These are phyloP conservation scores for Petrophora chlorosata DNA, from an alignment of 2,888 invertebrate genomes.

Conservation along the genomic window DNA sequence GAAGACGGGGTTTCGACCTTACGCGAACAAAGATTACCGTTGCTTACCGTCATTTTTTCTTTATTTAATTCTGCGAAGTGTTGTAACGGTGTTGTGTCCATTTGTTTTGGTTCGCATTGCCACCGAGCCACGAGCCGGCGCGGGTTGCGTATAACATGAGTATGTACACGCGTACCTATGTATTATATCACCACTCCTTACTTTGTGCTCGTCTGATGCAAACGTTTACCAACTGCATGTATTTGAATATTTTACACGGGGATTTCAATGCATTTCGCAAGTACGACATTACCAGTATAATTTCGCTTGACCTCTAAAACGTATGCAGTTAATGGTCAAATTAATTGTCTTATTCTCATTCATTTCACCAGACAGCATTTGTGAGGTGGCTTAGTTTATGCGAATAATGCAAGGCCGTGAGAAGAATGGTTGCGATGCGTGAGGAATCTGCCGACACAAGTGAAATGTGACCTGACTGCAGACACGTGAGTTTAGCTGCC, in stretches of 20 bases:
- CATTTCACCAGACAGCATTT: constrained; percentile 33
- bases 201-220: constrained; percentile 34
- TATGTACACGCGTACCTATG: constrained; percentile 38
- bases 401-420: constrained; percentile 51
- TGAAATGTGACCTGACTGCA: constrained; percentile 47
- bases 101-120: constrained; percentile 75
- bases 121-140: constrained; percentile 36
- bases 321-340: constrained; percentile 32
- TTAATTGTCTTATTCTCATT: constrained; percentile 35
- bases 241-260: constrained; percentile 29
- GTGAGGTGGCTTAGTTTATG: constrained; percentile 34
- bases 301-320: constrained; percentile 35
- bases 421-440: constrained; percentile 44
- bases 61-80: constrained; percentile 78
- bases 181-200: constrained; percentile 48
- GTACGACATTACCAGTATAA: constrained; percentile 25
- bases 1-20: constrained; percentile 62
- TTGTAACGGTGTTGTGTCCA: constrained; percentile 77
- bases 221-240: constrained; percentile 30
- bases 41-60: constrained; percentile 69
- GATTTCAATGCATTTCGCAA: constrained; percentile 29
- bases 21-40: constrained; percentile 76
- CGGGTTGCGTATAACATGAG: constrained; percentile 38
- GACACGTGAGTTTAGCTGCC: constrained; percentile 38
- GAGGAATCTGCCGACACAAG: constrained; percentile 41